Evolutionary conservation across 2,113 vertebrate genomes (phyloP), one percentile per base, ranked within the genome.

Genomic region (Lepisosteus oculatus): DNA sequence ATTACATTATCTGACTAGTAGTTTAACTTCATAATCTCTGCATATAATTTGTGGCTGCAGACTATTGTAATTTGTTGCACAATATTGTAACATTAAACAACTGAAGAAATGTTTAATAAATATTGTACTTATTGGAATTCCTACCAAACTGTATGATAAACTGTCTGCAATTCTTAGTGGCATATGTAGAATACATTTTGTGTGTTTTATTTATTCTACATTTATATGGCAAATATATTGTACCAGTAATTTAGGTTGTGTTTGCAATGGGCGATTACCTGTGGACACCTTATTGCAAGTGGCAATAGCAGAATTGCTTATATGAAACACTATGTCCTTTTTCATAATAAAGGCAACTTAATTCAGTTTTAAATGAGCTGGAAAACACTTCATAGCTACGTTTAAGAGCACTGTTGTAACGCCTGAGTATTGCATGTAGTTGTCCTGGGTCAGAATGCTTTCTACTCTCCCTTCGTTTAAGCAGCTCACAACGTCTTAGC

Each of bases 51-150:
- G 92, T 97, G 93, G 93, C 94, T 96, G 92, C 95, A 93, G 93
- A 94, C 88, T 85, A 94, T 91, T 97, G 94, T 95, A 93, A 93
- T 93, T 96, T 95, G 94, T 97, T 96, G 94, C 94, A 95, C 93
- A 95, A 93, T 90, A 93, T 29, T 97, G 94, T 97, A 97, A 97
- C 91, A 88, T 72, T 67, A 92, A 93, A 93, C 90, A 91, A 94
- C 90, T 83, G 92, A 93, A 91, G 88, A 94, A 94, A 94, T 94
- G 90, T 93, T 93, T 92, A 95, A 98, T 97, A 98, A 97, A 97
- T 97, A 95, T 96, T 96, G 95, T 98, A 97, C 93, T 92, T 92
- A 91, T 80, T 93, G 91, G 91, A 94, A 92, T 90, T 93, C 91
- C 92, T 93, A 95, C 93, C 93, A 89, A 93, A 94, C 89, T 92